These are phyloP conservation scores for Plestiodon gilberti DNA, from an alignment of 2,113 vertebrate genomes.

Conservation along the genomic window DNA sequence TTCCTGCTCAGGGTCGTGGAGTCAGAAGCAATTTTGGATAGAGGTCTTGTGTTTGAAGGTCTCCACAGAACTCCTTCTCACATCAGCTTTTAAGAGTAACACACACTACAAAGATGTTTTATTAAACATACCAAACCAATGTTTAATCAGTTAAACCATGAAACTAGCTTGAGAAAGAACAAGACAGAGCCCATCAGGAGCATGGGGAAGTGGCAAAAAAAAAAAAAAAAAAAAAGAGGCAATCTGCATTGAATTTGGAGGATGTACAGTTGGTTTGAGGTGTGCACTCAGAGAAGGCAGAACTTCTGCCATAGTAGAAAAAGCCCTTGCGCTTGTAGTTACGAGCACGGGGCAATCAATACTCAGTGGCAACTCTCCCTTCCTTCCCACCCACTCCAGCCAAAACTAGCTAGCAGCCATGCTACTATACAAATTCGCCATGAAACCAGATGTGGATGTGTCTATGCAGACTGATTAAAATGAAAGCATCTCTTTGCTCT, in stretches of 20 bases:
- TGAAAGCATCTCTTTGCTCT: not conserved
- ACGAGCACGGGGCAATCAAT: not conserved
- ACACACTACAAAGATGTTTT: not conserved
- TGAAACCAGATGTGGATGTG: not conserved
- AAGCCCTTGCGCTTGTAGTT: not conserved
- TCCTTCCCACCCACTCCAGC: not conserved
- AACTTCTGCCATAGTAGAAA: no score
- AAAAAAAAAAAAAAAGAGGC: not conserved
- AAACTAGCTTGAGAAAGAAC: not conserved
- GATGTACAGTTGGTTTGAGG: no score
- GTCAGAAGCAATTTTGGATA: no score
- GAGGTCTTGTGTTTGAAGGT: no score
- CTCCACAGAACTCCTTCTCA: not conserved
- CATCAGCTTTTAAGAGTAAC: not conserved
- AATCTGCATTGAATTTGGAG: no score
- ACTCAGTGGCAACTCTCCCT: not conserved
- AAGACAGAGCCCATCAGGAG: not conserved
- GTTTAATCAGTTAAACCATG: not conserved
- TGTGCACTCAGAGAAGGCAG: no score
- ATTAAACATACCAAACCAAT: not conserved
- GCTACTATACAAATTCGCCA: not conserved
- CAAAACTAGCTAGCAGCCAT: not conserved
- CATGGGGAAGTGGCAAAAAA: not conserved
- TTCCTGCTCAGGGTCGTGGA: no score
- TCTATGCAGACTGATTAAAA: constrained; percentile 4